Evolutionary conservation across 2,888 invertebrate genomes (phyloP).

Genomic region (Lepidochitona cinerea): DNA sequence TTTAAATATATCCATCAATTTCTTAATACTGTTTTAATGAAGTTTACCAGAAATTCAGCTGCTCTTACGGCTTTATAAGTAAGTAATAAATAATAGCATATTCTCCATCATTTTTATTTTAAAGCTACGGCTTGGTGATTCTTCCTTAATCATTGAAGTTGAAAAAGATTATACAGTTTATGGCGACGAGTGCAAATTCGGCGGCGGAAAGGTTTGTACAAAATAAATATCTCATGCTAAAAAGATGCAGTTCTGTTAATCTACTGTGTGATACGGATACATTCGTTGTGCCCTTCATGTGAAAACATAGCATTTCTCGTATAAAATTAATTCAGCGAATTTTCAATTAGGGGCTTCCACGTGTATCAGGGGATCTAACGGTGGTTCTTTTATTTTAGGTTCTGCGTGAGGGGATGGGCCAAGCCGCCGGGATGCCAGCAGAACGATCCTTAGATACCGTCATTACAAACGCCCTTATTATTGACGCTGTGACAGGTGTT

Average conservation of each 20-base stretch:
- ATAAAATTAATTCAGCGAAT: no score
- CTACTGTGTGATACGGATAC: no score
- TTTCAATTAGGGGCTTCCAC: no score
- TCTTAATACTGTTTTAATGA: no score
- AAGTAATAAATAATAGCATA: background rate
- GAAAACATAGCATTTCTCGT: no score
- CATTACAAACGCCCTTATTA: constrained; percentile 65
- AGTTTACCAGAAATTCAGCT: no score
- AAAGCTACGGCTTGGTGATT: constrained; percentile 65
- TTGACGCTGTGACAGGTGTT: constrained; percentile 65
- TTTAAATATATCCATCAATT: no score
- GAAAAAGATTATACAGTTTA: constrained; percentile 63
- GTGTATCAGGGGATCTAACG: no score
- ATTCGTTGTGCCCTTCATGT: no score
- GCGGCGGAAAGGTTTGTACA: constrained; percentile 70
- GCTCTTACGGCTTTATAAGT: no score
- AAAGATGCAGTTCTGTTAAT: no score
- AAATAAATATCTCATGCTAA: no score
- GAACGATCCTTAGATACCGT: constrained; percentile 64
- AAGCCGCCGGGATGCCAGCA: constrained; percentile 48
- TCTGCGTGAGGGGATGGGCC: constrained; percentile 68
- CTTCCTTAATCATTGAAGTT: constrained; percentile 61
- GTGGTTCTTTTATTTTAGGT: constrained; percentile 40
- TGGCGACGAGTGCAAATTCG: constrained; percentile 69
- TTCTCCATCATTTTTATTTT: constrained; percentile 6